Conservation (phyloP, 2,888 invertebrate genomes). For the Callyntrura sp. region DNA sequence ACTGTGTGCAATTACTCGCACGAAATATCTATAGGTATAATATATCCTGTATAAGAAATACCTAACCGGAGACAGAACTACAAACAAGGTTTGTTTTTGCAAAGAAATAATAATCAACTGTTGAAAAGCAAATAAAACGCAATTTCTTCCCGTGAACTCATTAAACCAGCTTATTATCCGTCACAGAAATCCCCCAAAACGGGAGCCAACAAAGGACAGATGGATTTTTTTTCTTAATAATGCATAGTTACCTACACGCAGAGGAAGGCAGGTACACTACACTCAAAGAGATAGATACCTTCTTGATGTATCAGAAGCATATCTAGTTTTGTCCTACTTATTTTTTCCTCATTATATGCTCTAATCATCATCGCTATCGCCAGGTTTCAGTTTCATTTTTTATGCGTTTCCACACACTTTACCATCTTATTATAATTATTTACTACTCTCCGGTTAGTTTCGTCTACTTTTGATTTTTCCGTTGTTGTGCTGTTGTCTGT, state of each 20-base stretch:
- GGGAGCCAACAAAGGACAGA: not conserved
- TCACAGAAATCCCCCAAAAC: not conserved
- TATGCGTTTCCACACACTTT: constrained; percentile 35
- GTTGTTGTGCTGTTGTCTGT: too few species aligned
- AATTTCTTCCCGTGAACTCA: constrained; percentile 17
- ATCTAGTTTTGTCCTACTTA: constrained; percentile 43
- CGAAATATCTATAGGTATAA: not conserved
- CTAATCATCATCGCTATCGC: not conserved
- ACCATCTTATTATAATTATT: constrained; percentile 44
- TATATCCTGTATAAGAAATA: constrained; percentile 42
- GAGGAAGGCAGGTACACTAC: not conserved
- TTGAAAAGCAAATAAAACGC: constrained; percentile 18
- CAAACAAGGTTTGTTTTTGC: too few species aligned
- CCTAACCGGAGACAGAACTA: too few species aligned
- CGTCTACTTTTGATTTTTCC: constrained; percentile 25
- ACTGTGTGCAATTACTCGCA: too few species aligned
- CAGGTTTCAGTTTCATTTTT: constrained; percentile 39
- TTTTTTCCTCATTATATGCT: constrained; percentile 16
- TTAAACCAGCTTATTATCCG: constrained; percentile 20
- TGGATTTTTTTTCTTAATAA: constrained; percentile 10
- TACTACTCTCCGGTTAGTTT: too few species aligned
- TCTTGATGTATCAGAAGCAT: too few species aligned
- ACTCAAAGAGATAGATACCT: too few species aligned
- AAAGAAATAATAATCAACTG: too few species aligned
- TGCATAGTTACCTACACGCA: not conserved